phyloP scores from a whole-genome alignment of 1,140 invertebrate species.

The Aphaenogaster rudis region DNA sequence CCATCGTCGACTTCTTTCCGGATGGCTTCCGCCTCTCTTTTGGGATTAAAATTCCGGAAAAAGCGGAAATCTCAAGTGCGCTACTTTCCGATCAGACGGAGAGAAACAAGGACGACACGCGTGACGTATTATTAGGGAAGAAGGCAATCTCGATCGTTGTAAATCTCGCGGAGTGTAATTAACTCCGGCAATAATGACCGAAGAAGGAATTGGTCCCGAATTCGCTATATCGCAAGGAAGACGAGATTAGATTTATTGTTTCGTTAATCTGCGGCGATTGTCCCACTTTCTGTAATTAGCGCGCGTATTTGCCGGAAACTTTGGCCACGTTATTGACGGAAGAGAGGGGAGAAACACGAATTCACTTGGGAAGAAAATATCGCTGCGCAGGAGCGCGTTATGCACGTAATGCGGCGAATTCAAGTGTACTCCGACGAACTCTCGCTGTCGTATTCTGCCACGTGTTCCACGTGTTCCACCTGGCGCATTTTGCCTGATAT shows the following conservation, averaged over 20 bases:
- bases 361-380: background rate
- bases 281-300: conserved; percentile 41
- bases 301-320: background rate
- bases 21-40: background rate
- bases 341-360: background rate
- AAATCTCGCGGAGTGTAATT: conserved; percentile 57
- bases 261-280: conserved; percentile 58
- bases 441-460: background rate
- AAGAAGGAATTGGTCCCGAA: conserved; percentile 53
- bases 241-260: conserved; percentile 54
- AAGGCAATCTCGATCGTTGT: conserved; percentile 62
- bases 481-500: background rate
- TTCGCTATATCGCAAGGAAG: conserved; percentile 41
- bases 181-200: conserved; percentile 59
- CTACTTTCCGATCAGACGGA: background rate
- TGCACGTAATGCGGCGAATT: conserved; percentile 1
- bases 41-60: conserved; percentile 57
- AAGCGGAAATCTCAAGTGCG: background rate
- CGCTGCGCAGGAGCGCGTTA: background rate
- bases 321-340: background rate
- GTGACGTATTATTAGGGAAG: conserved; percentile 56
- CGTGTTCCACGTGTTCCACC: background rate
- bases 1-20: conserved; percentile 21
- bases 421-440: background rate
- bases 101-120: conserved; percentile 38